Evolutionary conservation across 2,797 vertebrate species (phyloP).

Genomic region (Megaceryle alcyon): DNA sequence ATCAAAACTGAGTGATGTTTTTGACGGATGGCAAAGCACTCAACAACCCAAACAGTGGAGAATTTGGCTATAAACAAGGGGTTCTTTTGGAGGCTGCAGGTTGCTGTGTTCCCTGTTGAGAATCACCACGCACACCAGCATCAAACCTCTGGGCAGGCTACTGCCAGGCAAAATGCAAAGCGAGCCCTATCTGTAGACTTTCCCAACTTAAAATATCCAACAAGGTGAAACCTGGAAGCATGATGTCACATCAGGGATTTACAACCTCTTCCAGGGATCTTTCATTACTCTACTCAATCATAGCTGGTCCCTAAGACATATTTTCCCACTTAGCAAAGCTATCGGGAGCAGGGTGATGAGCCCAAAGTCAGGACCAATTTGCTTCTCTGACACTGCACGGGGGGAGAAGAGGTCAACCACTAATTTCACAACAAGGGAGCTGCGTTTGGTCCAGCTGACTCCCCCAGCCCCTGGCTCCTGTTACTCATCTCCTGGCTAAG

Average conservation of each 20-base stretch:
- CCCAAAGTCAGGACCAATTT: neutral
- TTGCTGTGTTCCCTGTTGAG: neutral
- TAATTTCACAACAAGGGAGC: neutral
- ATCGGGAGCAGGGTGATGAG: neutral
- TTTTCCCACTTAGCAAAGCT: neutral
- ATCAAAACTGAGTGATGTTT: constrained; percentile 26
- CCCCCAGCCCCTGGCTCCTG: constrained; percentile 28
- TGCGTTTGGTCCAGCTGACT: neutral
- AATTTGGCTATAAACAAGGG: neutral
- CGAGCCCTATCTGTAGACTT: neutral
- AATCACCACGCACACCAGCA: neutral
- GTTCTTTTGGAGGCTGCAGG: neutral
- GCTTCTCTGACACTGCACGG: neutral
- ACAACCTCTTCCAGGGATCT: neutral
- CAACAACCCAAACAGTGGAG: neutral
- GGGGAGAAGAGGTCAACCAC: neutral
- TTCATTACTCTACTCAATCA: neutral
- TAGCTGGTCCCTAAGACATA: neutral
- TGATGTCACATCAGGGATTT: neutral
- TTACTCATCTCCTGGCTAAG: constrained; percentile 55
- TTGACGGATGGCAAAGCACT: constrained; percentile 10
- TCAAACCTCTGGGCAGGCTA: neutral
- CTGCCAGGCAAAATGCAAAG: neutral
- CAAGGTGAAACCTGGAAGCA: neutral
- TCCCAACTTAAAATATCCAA: neutral